Evolutionary conservation across 1,140 invertebrate genomes (phyloP), one percentile per base, ranked within the genome.

Genomic region (Wasmannia auropunctata): DNA sequence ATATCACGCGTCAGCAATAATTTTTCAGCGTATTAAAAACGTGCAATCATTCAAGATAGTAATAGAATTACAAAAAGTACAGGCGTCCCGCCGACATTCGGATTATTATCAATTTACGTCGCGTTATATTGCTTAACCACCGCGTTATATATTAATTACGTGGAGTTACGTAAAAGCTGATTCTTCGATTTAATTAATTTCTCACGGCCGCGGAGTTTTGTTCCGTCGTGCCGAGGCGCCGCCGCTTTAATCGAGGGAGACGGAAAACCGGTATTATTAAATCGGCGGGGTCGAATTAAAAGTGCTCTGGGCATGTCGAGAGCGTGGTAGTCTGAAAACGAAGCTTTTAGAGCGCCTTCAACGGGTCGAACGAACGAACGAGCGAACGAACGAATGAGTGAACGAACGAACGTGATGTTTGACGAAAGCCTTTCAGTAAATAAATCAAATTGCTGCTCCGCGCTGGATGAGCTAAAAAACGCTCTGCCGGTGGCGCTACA

Each of bases 361-460:
- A 34, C 62, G 62, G 37, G 22, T 81, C 76, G 76, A 77, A 67
- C 86, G 87, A 85, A 87, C 54, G 75, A 58, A 72, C 79, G 65
- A 77, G 28, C 34, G 34, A 46, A 19, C 75, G 72, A 76, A 72
- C 88, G 88, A 83, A 67, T 49, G 76, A 51, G 22, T 14, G 75
- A 67, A 25, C 77, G 76, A 86, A 88, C 83, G 89, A 87, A 87
- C 70, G 58, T 77, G 85, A 90, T 79, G 85, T 90, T 90, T 87
- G 86, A 90, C 85, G 88, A 85, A 62, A 58, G 51, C 69, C 75
- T 62, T 86, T 85, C 89, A 60, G 86, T 90, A 87, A 90, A 90
- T 87, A 90, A 90, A 90, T 89, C 88, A 83, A 90, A 90, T 87
- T 85, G 86, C 80, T 60, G 67, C 65, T 49, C n/a, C 58, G 58